phyloP scores from a whole-genome alignment of 2,888 invertebrate species.

The Cyrtodaria siliqua region DNA sequence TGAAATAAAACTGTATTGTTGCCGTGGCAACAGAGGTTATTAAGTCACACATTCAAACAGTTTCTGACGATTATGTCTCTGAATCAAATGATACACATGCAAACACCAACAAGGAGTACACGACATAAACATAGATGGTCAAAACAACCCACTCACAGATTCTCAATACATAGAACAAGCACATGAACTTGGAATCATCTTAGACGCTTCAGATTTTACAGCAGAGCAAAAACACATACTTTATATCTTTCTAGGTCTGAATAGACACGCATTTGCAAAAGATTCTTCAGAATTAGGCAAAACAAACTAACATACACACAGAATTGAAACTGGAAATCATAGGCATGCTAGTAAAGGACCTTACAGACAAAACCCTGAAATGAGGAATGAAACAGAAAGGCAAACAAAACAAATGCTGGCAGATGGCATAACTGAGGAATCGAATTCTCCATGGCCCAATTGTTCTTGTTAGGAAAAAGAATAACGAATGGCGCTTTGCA shows the following conservation, averaged over 20 bases:
- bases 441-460: conserved; percentile 23
- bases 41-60: background rate
- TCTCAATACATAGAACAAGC: background rate
- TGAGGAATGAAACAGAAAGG: conserved; percentile 16
- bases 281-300: conserved; percentile 27
- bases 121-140: too few species aligned
- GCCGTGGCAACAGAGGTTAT: conserved; percentile 6
- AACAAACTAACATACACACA: conserved; percentile 18
- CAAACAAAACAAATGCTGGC: conserved; percentile 20
- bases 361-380: conserved; percentile 27
- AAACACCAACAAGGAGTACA: too few species aligned
- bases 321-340: conserved; percentile 28
- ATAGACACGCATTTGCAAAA: conserved; percentile 23
- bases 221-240: background rate
- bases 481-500: conserved; percentile 32
- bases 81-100: too few species aligned
- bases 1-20: conserved; percentile 2
- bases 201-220: background rate
- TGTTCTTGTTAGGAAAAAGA: conserved; percentile 37
- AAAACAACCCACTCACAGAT: too few species aligned
- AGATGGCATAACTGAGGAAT: conserved; percentile 19
- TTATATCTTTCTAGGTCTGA: background rate
- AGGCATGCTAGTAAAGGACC: conserved; percentile 22
- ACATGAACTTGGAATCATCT: conserved; percentile 14
- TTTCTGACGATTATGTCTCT: too few species aligned